phyloP scores from a whole-genome alignment of 35 echinoderm and acorn worm species.

The Apostichopus japonicus region DNA sequence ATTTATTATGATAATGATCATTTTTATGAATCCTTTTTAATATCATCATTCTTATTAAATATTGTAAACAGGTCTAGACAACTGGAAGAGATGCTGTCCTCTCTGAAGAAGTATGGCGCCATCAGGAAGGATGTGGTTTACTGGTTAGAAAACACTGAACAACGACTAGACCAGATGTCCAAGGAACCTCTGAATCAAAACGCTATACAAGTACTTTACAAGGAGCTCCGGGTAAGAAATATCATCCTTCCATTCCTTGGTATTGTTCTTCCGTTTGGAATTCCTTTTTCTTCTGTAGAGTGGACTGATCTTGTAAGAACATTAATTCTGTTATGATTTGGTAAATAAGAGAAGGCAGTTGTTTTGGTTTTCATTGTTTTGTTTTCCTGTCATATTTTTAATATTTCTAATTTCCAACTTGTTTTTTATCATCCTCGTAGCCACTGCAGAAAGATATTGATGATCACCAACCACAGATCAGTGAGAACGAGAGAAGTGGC shows the following conservation, averaged over 20 bases:
- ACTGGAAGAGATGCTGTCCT: slow-evolving; percentile 64
- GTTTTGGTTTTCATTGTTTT: no score
- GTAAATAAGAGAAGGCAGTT: no score
- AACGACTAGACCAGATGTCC: slow-evolving; percentile 71
- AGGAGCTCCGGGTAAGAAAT: slow-evolving; percentile 73
- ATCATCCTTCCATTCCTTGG: not conserved
- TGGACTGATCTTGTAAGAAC: no score
- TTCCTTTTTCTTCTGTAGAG: no score
- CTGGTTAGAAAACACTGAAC: slow-evolving; percentile 89
- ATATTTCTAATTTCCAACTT: no score
- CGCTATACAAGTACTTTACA: slow-evolving; percentile 78
- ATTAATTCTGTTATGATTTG: no score
- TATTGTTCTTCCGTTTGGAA: no score
- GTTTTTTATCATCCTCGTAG: slow-evolving; percentile 22
- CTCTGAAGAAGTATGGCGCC: slow-evolving; percentile 65
- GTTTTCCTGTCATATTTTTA: no score
- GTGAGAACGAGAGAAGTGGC: slow-evolving; percentile 70
- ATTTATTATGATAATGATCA: no score
- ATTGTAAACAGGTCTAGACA: slow-evolving; percentile 63
- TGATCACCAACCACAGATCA: slow-evolving; percentile 81
- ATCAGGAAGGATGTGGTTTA: slow-evolving; percentile 80
- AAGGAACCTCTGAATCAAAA: slow-evolving; percentile 76
- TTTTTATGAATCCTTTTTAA: no score
- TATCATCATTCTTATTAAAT: no score
- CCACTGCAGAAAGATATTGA: slow-evolving; percentile 92